Evolutionary conservation across 2,113 vertebrate species (phyloP).

Genomic region (Rallus limicola): DNA sequence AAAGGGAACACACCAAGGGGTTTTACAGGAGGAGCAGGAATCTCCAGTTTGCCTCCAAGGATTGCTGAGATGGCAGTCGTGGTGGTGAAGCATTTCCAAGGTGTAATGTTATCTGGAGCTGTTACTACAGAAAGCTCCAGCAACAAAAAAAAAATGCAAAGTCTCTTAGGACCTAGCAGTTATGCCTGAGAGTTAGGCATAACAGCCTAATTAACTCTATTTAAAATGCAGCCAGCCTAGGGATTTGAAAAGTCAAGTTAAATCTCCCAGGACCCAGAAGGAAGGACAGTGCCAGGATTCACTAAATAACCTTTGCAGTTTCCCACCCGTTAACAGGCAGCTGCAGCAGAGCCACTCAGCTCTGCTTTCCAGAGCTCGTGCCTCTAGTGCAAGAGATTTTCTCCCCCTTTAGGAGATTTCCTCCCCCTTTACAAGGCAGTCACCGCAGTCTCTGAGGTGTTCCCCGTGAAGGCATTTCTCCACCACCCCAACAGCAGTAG

Average conservation of each 20-base stretch:
- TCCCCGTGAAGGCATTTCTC: not conserved
- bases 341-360: not conserved
- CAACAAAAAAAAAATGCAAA: not conserved
- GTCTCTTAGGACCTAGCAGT: not conserved
- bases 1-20: not conserved
- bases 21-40: not conserved
- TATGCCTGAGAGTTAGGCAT: not conserved
- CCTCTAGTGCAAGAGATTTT: not conserved
- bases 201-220: not conserved
- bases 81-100: not conserved
- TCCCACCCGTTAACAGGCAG: not conserved
- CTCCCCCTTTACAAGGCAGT: not conserved
- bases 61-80: not conserved
- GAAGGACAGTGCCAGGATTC: not conserved
- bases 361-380: not conserved
- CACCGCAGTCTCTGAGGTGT: not conserved
- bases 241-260: not conserved
- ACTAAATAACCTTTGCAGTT: not conserved
- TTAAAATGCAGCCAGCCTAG: constrained; percentile 2
- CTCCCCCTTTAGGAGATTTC: not conserved
- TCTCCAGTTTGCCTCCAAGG: not conserved
- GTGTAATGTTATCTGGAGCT: not conserved
- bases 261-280: not conserved
- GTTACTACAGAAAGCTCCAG: not conserved
- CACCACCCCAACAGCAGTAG: not conserved